Evolutionary conservation across 2,113 vertebrate genomes (phyloP).

Genomic region (Cyprinus carpio): DNA sequence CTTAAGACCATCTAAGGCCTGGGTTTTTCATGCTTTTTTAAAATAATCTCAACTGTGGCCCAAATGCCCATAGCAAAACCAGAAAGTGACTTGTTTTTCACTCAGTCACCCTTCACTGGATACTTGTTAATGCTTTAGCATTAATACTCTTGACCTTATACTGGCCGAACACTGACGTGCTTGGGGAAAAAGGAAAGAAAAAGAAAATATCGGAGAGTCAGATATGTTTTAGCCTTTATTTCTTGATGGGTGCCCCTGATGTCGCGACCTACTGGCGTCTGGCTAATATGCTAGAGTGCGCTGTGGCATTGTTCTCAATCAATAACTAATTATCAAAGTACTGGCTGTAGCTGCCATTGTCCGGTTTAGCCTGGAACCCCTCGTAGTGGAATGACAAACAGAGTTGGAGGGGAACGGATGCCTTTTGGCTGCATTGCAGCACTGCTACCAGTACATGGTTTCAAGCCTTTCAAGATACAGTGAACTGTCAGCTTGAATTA

Average conservation of each 20-base stretch:
- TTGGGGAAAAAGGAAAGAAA: conserved; percentile 67
- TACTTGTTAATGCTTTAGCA: conserved; percentile 69
- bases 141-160: conserved; percentile 79
- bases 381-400: conserved; percentile 81
- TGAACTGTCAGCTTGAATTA: conserved; percentile 89
- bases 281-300: conserved; percentile 84
- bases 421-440: conserved; percentile 80
- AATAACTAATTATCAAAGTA: conserved; percentile 99
- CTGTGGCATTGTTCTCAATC: conserved; percentile 88
- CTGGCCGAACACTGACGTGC: conserved; percentile 71
- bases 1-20: background rate
- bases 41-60: background rate
- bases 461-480: conserved; percentile 85
- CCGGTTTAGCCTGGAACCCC: conserved; percentile 83
- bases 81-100: conserved; percentile 57
- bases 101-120: conserved; percentile 72
- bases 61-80: conserved; percentile 1
- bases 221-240: conserved; percentile 79
- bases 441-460: conserved; percentile 84
- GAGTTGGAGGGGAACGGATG: conserved; percentile 70
- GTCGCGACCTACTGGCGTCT: conserved; percentile 86
- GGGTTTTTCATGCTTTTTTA: background rate
- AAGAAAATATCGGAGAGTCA: conserved; percentile 73
- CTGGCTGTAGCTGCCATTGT: conserved; percentile 78
- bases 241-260: conserved; percentile 83